Percentiles rank a stretch among this genome's conserved stretches.
Conservation (phyloP, 2,797 vertebrate species). For the Pyrocephalus nanus region DNA sequence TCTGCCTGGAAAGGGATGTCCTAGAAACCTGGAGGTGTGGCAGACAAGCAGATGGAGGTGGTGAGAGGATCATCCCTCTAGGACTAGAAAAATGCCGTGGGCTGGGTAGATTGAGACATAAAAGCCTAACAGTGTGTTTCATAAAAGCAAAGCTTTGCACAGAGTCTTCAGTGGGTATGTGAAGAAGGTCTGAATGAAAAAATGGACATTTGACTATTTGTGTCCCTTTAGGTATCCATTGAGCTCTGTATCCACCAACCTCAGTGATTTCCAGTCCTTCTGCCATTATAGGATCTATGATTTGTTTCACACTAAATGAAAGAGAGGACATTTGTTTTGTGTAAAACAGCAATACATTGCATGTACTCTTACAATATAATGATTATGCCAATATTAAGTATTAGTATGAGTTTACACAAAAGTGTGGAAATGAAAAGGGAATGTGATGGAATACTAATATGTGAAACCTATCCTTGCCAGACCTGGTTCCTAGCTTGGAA, state of each 20-base stretch:
- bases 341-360: neutral
- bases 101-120: neutral
- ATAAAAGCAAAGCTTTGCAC: neutral
- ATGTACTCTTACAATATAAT: neutral
- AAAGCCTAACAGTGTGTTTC: neutral
- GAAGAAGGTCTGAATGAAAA: neutral
- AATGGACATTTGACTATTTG: neutral
- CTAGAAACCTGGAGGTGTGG: conserved; percentile 48
- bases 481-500: neutral
- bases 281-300: neutral
- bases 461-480: neutral
- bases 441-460: neutral
- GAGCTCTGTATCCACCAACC: neutral
- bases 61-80: conserved; percentile 19
- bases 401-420: neutral
- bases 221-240: neutral
- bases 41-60: conserved; percentile 50
- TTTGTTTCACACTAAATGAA: neutral
- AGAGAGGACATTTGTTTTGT: neutral
- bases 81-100: neutral
- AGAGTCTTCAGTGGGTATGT: neutral
- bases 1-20: conserved; percentile 26
- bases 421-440: neutral
- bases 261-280: neutral
- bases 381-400: neutral